A percentile compares a stretch with the other conserved stretches of the same genome.
Conservation (phyloP, 35 echinoderm and acorn worm species). For the Eucidaris tribuloides region DNA sequence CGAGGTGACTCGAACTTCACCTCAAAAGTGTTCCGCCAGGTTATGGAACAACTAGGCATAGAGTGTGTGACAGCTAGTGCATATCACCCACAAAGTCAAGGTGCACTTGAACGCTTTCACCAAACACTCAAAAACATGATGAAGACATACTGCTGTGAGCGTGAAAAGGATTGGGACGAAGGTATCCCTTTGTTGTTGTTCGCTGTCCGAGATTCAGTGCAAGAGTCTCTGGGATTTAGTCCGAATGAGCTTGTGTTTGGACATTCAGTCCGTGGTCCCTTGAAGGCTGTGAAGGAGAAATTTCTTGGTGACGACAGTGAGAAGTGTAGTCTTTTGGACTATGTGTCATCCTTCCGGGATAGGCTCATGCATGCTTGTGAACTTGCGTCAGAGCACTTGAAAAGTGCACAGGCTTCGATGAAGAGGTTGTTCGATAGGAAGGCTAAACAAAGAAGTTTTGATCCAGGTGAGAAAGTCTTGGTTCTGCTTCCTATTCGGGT, state of each 20-base stretch:
- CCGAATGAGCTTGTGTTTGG: conserved; percentile 74
- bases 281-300: conserved; percentile 52
- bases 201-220: conserved; percentile 28
- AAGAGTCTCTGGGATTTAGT: conserved; percentile 64
- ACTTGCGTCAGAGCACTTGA: conserved; percentile 51
- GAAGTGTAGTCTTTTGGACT: conserved; percentile 41
- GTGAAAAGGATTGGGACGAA: conserved; percentile 63
- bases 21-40: conserved; percentile 49
- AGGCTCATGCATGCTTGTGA: conserved; percentile 31
- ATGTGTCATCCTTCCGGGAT: conserved; percentile 53
- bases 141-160: conserved; percentile 54
- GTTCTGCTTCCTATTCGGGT: conserved; percentile 39
- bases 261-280: conserved; percentile 53
- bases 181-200: conserved; percentile 57
- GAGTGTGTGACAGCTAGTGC: conserved; percentile 30
- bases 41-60: conserved; percentile 57
- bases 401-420: conserved; percentile 22
- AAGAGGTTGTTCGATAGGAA: conserved; percentile 57
- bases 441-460: conserved; percentile 12
- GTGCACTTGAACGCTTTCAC: conserved; percentile 52
- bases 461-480: conserved; percentile 53
- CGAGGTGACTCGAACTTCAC: conserved; percentile 67
- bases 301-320: conserved; percentile 17
- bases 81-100: conserved; percentile 56
- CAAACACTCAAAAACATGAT: conserved; percentile 82